phyloP scores from a whole-genome alignment of 2,113 vertebrate genomes.

The Pomatostomus ruficeps region DNA sequence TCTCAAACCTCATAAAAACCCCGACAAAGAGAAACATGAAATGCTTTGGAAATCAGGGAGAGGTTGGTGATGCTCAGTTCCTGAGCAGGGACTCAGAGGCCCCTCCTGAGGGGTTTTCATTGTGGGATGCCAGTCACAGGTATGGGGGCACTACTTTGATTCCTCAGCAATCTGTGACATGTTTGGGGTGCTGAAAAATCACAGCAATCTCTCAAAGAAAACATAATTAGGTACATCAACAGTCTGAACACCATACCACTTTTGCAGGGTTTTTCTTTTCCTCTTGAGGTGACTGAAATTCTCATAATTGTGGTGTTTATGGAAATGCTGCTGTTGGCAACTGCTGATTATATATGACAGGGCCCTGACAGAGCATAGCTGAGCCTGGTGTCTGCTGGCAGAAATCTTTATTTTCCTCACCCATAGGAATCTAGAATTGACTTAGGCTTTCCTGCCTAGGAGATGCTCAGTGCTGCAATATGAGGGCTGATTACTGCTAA shows the following conservation, averaged over 20 bases:
- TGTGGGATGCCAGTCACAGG: background rate
- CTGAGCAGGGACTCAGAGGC: no score
- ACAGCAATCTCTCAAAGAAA: background rate
- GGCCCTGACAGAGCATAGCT: background rate
- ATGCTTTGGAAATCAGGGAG: background rate
- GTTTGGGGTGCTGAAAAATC: background rate
- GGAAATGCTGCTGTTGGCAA: background rate
- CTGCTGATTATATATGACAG: background rate
- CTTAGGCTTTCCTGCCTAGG: background rate
- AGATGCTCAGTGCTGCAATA: background rate
- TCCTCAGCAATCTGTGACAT: background rate
- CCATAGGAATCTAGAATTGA: background rate
- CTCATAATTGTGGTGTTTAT: background rate
- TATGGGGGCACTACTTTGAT: background rate
- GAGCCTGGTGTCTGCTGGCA: accelerated
- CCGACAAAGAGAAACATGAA: no score
- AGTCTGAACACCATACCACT: background rate
- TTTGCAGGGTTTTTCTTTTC: no score
- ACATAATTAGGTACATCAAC: background rate
- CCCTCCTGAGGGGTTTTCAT: background rate
- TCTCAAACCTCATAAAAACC: background rate
- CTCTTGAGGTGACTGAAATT: background rate
- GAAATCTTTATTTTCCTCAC: background rate
- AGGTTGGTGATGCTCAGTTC: background rate
- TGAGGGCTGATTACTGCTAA: background rate